Percentiles rank a stretch among this genome's conserved stretches.
These are phyloP conservation scores for Typhlomys cinereus DNA, from an alignment of 2,113 vertebrate species.

Conservation along the genomic window DNA sequence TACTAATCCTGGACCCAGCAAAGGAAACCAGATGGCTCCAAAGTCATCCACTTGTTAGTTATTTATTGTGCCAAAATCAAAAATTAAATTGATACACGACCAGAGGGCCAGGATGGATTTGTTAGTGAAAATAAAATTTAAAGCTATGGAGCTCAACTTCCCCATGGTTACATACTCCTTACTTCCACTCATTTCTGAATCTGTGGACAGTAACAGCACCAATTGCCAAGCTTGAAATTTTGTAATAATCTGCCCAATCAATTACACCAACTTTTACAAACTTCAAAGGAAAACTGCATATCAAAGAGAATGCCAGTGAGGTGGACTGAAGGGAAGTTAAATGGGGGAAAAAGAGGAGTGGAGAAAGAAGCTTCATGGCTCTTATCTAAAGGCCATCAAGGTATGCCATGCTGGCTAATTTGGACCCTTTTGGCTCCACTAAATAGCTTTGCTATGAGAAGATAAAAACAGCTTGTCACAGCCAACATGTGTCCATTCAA, in stretches of 20 bases:
- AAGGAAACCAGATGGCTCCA: slow-evolving; percentile 57
- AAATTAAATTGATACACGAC: slow-evolving; percentile 26
- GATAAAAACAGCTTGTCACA: neutral
- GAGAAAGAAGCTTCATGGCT: neutral
- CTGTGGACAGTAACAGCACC: neutral
- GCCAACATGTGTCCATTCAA: neutral
- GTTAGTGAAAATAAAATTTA: slow-evolving; percentile 36
- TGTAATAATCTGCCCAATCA: slow-evolving; percentile 3
- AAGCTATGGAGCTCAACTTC: slow-evolving; percentile 45
- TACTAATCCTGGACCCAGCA: slow-evolving; percentile 55
- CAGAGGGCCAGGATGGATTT: slow-evolving; percentile 41
- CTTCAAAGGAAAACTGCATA: slow-evolving; percentile 35
- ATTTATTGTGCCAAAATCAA: slow-evolving; percentile 51
- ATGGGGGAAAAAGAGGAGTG: neutral
- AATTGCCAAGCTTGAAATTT: neutral
- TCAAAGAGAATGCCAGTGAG: neutral
- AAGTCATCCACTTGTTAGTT: slow-evolving; percentile 39
- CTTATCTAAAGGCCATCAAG: neutral
- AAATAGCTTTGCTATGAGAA: slow-evolving; percentile 25
- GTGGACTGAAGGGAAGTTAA: neutral
- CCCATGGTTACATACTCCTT: neutral
- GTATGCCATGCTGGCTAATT: neutral
- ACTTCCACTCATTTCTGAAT: slow-evolving; percentile 18
- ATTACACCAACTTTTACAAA: slow-evolving; percentile 19
- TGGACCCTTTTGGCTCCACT: neutral